Evolutionary conservation across 2,797 vertebrate species (phyloP).

Genomic region (Pangasius sanitwongsei): DNA sequence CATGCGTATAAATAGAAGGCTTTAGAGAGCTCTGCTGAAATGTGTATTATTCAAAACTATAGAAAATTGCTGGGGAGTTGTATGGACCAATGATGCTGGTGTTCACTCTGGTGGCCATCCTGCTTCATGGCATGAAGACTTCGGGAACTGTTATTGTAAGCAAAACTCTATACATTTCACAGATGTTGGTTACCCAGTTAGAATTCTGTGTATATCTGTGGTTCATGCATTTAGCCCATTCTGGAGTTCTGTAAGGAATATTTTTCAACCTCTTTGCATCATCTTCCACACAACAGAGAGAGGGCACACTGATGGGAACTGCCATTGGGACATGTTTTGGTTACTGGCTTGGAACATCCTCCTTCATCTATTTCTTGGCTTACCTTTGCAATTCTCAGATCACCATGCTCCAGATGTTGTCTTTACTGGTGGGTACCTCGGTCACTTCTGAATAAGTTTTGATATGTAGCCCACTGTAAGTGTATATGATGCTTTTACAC

Average conservation of each 20-base stretch:
- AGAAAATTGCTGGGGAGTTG: constrained; percentile 96
- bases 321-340: constrained; percentile 97
- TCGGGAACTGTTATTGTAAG: constrained; percentile 94
- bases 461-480: neutral
- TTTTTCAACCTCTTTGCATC: neutral
- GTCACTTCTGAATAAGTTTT: neutral
- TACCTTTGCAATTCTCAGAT: constrained; percentile 96
- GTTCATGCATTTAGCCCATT: neutral
- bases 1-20: neutral
- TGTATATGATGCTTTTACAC: neutral
- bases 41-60: neutral
- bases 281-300: constrained; percentile 76
- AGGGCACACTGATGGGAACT: constrained; percentile 97
- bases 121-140: constrained; percentile 97
- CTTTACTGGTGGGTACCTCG: constrained; percentile 85
- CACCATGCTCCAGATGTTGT: constrained; percentile 96
- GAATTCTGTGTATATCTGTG: neutral
- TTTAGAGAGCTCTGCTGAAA: neutral
- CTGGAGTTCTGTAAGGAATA: neutral
- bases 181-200: neutral
- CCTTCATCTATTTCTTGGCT: constrained; percentile 93
- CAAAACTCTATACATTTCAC: neutral
- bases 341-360: constrained; percentile 96
- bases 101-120: constrained; percentile 94
- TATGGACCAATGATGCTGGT: constrained; percentile 98